Percentiles rank a stretch among this genome's conserved stretches.
phyloP scores from a whole-genome alignment of 1,140 invertebrate species.

The Zaprionus africanus region DNA sequence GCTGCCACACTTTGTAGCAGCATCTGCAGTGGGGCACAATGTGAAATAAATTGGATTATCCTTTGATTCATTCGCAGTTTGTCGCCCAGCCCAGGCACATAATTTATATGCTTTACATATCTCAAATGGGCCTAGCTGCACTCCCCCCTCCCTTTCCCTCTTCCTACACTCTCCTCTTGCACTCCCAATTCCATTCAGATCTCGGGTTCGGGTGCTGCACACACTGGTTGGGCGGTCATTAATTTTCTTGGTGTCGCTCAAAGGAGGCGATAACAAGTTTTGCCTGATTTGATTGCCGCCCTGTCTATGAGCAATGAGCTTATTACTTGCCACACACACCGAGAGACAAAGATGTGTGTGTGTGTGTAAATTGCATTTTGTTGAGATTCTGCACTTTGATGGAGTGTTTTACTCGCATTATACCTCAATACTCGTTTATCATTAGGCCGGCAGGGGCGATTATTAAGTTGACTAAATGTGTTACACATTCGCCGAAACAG shows the following conservation, averaged over 20 bases:
- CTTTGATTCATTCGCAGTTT: conserved; percentile 83
- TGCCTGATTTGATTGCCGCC: conserved; percentile 78
- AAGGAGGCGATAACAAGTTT: conserved; percentile 82
- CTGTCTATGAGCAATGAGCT: conserved; percentile 68
- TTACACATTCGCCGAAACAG: not conserved
- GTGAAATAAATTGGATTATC: conserved; percentile 83
- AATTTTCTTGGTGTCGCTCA: conserved; percentile 80
- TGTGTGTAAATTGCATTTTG: conserved; percentile 39
- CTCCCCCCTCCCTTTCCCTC: not conserved
- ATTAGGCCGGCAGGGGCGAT: conserved; percentile 1
- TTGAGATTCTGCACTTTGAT: conserved; percentile 39
- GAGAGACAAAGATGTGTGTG: not conserved
- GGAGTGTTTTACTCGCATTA: conserved; percentile 22
- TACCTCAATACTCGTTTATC: conserved; percentile 5
- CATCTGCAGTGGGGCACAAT: conserved; percentile 56
- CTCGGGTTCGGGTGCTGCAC: not conserved
- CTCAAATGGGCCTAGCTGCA: conserved; percentile 62
- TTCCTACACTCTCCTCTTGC: too few relatives aligned
- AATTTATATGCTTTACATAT: conserved; percentile 82
- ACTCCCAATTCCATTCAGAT: not conserved
- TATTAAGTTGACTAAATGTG: conserved; percentile 8
- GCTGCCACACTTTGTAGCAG: conserved; percentile 31
- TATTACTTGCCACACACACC: conserved; percentile 40
- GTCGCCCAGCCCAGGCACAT: conserved; percentile 72
- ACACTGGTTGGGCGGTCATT: conserved; percentile 57